Evolutionary conservation across 2,888 invertebrate species (phyloP).

Genomic region (Autographa pulchrina): DNA sequence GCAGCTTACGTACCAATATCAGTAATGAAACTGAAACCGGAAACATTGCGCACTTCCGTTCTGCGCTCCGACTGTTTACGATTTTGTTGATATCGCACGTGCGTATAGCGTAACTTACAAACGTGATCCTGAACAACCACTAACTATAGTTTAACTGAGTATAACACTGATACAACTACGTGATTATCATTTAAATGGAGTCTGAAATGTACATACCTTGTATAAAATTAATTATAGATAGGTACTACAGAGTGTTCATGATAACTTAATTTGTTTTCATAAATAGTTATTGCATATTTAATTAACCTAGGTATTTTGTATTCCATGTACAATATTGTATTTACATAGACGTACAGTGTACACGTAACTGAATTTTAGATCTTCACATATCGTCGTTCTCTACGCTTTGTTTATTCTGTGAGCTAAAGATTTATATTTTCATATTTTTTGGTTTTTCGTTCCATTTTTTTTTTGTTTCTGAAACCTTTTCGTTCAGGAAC

Average conservation of each 20-base stretch:
- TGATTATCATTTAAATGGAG: background rate
- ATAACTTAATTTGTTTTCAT: no score
- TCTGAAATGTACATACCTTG: background rate
- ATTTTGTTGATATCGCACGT: slow-evolving; percentile 46
- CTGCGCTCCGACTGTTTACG: slow-evolving; percentile 44
- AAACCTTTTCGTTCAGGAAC: background rate
- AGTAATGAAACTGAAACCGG: slow-evolving; percentile 67
- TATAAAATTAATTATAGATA: no score
- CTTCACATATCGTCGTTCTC: no score
- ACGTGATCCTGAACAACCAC: slow-evolving; percentile 26
- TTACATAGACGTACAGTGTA: no score
- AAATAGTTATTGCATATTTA: no score
- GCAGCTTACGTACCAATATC: slow-evolving; percentile 71
- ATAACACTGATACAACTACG: background rate
- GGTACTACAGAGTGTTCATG: no score
- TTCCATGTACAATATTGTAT: no score
- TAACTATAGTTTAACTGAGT: slow-evolving; percentile 15
- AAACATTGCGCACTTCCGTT: slow-evolving; percentile 51
- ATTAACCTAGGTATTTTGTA: no score
- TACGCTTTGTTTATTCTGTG: no score
- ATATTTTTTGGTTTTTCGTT: background rate
- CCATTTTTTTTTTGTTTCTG: background rate
- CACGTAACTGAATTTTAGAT: no score
- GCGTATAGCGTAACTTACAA: slow-evolving; percentile 20
- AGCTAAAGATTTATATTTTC: background rate